Conservation (phyloP, 1,140 invertebrate genomes). For the Anagrus nilaparvatae region DNA sequence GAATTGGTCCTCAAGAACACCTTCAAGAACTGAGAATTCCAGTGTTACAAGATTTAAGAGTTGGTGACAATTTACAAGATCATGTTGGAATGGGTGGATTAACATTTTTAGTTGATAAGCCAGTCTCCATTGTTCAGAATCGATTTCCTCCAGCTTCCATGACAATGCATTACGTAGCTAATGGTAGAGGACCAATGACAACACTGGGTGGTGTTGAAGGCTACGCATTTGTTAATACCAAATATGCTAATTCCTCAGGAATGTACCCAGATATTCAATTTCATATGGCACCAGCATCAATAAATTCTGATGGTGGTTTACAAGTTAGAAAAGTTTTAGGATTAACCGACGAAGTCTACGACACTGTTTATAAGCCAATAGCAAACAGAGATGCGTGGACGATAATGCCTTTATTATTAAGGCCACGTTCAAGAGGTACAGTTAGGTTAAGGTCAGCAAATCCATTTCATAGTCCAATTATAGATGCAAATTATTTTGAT, state of each 20-base stretch:
- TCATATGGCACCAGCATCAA: slow-evolving; percentile 77
- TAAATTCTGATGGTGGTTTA: slow-evolving; percentile 67
- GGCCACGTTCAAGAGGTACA: slow-evolving; percentile 70
- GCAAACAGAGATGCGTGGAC: slow-evolving; percentile 70
- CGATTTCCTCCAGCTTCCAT: slow-evolving; percentile 60
- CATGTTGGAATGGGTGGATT: slow-evolving; percentile 73
- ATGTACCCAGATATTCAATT: slow-evolving; percentile 77
- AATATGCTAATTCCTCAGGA: slow-evolving; percentile 60
- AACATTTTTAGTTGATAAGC: slow-evolving; percentile 65
- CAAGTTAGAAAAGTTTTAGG: slow-evolving; percentile 70
- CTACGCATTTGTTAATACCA: slow-evolving; percentile 74
- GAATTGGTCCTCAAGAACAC: slow-evolving; percentile 70
- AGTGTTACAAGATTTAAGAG: slow-evolving; percentile 62
- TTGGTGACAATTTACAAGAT: slow-evolving; percentile 71
- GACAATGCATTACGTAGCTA: slow-evolving; percentile 67
- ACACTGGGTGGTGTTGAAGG: slow-evolving; percentile 76
- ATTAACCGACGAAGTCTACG: slow-evolving; percentile 69
- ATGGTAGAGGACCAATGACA: slow-evolving; percentile 73
- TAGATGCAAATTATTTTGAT: slow-evolving; percentile 83
- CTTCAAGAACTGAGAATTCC: slow-evolving; percentile 58
- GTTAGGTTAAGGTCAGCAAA: slow-evolving; percentile 64
- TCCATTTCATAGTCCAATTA: slow-evolving; percentile 74
- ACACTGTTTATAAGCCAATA: slow-evolving; percentile 66
- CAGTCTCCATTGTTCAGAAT: slow-evolving; percentile 66
- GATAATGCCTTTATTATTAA: slow-evolving; percentile 68